Base-by-base conservation (phyloP, 2,888 invertebrate genomes). In the Rhamphomyia laevipes region DNA sequence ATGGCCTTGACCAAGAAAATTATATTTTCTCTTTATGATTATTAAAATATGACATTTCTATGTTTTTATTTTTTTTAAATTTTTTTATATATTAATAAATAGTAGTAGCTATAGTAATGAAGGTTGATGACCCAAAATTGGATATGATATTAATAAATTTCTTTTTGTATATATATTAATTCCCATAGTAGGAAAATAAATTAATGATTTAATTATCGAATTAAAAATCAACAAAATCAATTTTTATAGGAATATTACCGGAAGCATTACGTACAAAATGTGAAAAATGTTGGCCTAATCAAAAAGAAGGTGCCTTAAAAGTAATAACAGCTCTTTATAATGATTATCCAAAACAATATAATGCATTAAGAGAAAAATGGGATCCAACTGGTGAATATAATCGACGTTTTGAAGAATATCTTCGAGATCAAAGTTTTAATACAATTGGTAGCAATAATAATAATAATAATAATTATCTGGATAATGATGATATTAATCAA, bases 201-300 rank as follows among this genome's bases (percentile, higher is more conserved):
- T 31, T 5, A 21, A 13, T 33, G 3, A 12, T 5, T 33, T 3
- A 35, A n/a, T 35, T 35, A n/a, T 35, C 13, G 13, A 33, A n/a
- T 33, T n/a, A 5, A 12, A 12, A 33, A n/a, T 33, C 2, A 13
- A 13, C 2, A 43, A 7, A 9, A 30, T 37, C 37, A 33, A 45
- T 38, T 50, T 49, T 56, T 59, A 16, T 70, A 85, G 85, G 77
- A 62, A 74, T 82, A 56, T 71, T 85, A 12, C 84, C 84, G 7
- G 84, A 85, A 67, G 84, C 83, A 2, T 63, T 85, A 46, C 66
- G 75, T 55, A 81, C 80, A 23, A 80, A 78, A 58, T 84, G 84
- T 64, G 63, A 72, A 15, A 73, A 80, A 45, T 84, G 84, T 61
- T 80, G 80, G 35, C 76, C 77, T 23, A 74, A 77, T 48, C 84